Conservation (phyloP, 2,797 vertebrate genomes). For the Rhinichthys osculus region DNA sequence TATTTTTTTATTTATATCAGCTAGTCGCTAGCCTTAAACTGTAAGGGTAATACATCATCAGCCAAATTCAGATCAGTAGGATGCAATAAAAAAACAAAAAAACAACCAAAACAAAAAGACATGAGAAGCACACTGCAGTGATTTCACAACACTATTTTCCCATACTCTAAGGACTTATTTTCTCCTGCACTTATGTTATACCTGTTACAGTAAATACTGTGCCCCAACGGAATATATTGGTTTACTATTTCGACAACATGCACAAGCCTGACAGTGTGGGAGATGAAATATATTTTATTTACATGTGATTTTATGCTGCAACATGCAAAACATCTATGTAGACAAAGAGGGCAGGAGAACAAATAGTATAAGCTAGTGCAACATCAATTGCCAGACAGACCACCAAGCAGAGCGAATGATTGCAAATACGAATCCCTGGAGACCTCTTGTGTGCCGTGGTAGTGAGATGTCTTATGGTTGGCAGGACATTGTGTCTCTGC, state of each 20-base stretch:
- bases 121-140: neutral
- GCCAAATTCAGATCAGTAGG: neutral
- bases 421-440: conserved; percentile 38
- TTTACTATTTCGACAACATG: no score
- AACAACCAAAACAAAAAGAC: neutral
- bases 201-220: neutral
- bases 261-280: neutral
- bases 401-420: conserved; percentile 45
- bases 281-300: neutral
- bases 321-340: conserved; percentile 27
- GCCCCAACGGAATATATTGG: neutral
- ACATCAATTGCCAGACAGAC: conserved; percentile 43
- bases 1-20: neutral
- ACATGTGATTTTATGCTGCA: conserved; percentile 1
- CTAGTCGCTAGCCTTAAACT: neutral
- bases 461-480: conserved; percentile 39
- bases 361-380: conserved; percentile 9
- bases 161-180: conserved; percentile 16
- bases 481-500: conserved; percentile 44
- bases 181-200: neutral
- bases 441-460: conserved; percentile 31
- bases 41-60: neutral
- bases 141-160: neutral
- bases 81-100: neutral
- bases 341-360: conserved; percentile 21